phyloP scores from a whole-genome alignment of 1,140 invertebrate genomes.

The Drosophila kikkawai region DNA sequence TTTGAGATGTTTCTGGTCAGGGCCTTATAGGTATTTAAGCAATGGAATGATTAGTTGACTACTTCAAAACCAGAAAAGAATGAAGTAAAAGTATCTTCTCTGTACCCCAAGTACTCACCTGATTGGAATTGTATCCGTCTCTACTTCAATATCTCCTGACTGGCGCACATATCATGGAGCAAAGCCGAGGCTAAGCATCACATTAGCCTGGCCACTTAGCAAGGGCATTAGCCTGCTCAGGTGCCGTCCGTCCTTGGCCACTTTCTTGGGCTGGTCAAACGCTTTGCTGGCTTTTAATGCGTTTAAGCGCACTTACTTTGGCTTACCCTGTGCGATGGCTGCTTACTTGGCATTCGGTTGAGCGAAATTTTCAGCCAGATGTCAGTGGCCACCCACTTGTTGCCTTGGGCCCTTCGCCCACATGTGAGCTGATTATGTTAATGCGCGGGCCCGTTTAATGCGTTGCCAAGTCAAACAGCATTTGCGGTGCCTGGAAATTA shows the following conservation, averaged over 20 bases:
- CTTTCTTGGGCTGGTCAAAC: constrained; percentile 49
- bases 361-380: constrained; percentile 20
- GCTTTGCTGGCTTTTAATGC: constrained; percentile 67
- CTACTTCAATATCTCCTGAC: constrained; percentile 18
- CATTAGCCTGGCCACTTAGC: constrained; percentile 63
- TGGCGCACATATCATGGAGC: constrained; percentile 53
- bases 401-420: constrained; percentile 15
- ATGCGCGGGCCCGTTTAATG: constrained; percentile 68
- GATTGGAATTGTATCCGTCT: constrained; percentile 18
- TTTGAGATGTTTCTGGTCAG: not conserved
- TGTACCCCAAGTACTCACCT: constrained; percentile 8
- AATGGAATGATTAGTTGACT: not conserved
- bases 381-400: constrained; percentile 54
- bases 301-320: constrained; percentile 75
- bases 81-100: not conserved
- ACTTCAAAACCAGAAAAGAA: not conserved
- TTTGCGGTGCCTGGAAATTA: constrained; percentile 62
- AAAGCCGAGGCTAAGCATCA: constrained; percentile 55
- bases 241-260: constrained; percentile 1
- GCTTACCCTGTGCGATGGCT: constrained; percentile 38
- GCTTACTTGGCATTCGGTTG: constrained; percentile 60
- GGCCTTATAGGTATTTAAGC: not conserved
- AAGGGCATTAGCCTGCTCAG: constrained; percentile 29
- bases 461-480: constrained; percentile 65
- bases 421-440: constrained; percentile 79